phyloP scores from a whole-genome alignment of 2,888 invertebrate genomes.

The Dysmachus trigonus region DNA sequence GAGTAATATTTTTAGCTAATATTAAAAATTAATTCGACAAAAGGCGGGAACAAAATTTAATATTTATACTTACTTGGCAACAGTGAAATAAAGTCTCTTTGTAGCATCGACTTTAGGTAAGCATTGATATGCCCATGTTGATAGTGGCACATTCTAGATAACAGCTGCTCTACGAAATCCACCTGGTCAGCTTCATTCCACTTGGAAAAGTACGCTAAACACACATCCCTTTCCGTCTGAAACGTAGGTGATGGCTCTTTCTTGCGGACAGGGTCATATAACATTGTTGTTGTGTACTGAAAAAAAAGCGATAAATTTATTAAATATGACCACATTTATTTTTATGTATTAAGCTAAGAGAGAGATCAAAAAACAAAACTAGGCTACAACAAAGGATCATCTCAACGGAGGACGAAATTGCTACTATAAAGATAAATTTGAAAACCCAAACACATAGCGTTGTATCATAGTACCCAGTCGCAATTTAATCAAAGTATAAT shows the following conservation, averaged over 20 bases:
- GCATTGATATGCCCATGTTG: constrained; percentile 99
- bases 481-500: no score
- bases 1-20: not conserved
- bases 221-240: constrained; percentile 81
- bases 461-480: no score
- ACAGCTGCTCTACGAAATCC: constrained; percentile 92
- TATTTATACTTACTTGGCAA: constrained; percentile 84
- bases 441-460: no score
- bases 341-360: no score
- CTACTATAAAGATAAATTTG: no score
- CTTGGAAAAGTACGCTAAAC: constrained; percentile 84
- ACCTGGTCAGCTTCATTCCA: constrained; percentile 97
- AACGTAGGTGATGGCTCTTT: constrained; percentile 78
- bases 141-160: constrained; percentile 98
- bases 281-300: constrained; percentile 76
- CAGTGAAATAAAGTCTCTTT: constrained; percentile 97
- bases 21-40: not conserved
- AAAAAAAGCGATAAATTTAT: constrained; percentile 55
- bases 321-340: not conserved
- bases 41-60: not conserved
- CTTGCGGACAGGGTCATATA: constrained; percentile 76
- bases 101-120: constrained; percentile 98
- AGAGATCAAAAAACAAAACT: no score
- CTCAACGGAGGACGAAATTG: no score
- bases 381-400: no score